These are phyloP conservation scores for Crossoptilon crossoptilon DNA, from an alignment of 2,797 vertebrate genomes.

Conservation along the genomic window DNA sequence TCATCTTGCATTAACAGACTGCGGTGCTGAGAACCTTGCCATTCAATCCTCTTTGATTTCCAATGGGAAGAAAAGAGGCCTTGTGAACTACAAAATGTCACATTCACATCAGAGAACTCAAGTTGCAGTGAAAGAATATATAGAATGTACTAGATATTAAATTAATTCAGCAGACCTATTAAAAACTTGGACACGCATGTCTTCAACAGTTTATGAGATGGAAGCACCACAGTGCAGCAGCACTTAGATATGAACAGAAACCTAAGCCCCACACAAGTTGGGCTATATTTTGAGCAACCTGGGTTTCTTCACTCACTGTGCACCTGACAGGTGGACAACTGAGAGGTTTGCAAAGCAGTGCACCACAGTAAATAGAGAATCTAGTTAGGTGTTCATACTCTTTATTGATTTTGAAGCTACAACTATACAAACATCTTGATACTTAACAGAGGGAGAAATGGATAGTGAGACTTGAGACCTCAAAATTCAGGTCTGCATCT, in stretches of 20 bases:
- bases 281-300: background rate
- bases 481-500: background rate
- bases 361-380: accelerated
- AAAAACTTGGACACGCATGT: background rate
- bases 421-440: background rate
- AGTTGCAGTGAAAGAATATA: accelerated
- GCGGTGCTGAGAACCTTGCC: background rate
- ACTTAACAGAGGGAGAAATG: background rate
- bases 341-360: background rate
- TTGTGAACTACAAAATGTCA: background rate
- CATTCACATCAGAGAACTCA: background rate
- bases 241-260: accelerated
- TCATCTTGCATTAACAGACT: background rate
- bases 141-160: background rate
- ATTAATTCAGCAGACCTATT: accelerated
- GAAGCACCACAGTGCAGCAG: background rate
- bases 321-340: background rate
- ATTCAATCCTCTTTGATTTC: background rate
- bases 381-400: background rate
- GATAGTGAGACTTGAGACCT: background rate
- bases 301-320: background rate
- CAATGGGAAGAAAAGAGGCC: background rate
- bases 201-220: background rate
- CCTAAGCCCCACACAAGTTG: background rate
- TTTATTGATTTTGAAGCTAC: background rate